Evolutionary conservation across 2,888 invertebrate species (phyloP).

Genomic region (Calameuta pallipes): DNA sequence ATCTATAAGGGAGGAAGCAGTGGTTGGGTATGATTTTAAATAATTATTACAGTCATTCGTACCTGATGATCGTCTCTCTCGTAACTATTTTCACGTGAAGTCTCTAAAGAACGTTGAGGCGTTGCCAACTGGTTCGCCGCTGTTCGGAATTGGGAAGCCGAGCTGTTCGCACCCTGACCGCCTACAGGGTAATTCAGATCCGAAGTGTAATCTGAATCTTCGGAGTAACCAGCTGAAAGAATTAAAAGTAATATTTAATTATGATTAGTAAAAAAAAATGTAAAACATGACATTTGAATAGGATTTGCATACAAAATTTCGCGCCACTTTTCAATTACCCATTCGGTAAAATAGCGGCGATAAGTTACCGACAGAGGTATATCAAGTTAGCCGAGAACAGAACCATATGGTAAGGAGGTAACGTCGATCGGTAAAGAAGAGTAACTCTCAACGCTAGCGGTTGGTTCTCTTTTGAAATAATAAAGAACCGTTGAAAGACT

Average conservation of each 20-base stretch:
- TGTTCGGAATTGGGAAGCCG: slow-evolving; percentile 87
- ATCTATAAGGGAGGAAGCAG: slow-evolving; percentile 39
- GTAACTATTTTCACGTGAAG: slow-evolving; percentile 85
- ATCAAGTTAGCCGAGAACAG: background rate
- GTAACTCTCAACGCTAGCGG: background rate
- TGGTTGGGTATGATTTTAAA: background rate
- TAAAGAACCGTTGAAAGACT: background rate
- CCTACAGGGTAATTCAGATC: slow-evolving; percentile 94
- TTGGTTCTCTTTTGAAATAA: background rate
- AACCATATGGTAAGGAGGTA: background rate
- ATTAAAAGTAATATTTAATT: slow-evolving; percentile 12
- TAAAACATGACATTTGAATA: background rate
- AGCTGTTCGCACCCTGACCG: slow-evolving; percentile 88
- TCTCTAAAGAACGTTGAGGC: slow-evolving; percentile 82
- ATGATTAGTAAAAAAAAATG: background rate
- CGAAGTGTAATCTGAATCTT: slow-evolving; percentile 97
- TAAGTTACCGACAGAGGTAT: background rate
- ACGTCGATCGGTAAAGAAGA: background rate
- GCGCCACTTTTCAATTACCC: background rate
- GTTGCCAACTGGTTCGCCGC: slow-evolving; percentile 84
- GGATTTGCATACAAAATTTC: background rate
- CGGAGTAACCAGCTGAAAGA: slow-evolving; percentile 89
- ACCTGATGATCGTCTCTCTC: slow-evolving; percentile 80
- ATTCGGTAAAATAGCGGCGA: background rate
- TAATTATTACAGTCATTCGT: background rate